A percentile compares a stretch with the other conserved stretches of the same genome.
These are phyloP conservation scores for Delia radicum DNA, from an alignment of 1,140 invertebrate genomes.

Conservation along the genomic window DNA sequence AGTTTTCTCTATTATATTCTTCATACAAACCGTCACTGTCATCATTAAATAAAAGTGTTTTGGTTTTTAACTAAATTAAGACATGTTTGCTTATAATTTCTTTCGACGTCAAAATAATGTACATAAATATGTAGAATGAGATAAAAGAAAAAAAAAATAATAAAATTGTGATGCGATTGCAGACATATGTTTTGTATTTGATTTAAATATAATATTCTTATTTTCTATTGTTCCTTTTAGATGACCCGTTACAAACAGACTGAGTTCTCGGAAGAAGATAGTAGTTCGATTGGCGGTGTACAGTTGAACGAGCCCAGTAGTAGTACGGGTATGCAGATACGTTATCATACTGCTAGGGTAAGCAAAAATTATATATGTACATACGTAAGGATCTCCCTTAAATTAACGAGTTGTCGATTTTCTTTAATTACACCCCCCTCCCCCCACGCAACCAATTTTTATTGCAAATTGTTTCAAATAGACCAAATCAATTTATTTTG, in stretches of 20 bases:
- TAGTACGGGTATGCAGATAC: conserved; percentile 75
- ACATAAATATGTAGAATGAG: background rate
- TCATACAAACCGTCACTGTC: background rate
- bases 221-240: conserved; percentile 53
- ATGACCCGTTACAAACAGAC: conserved; percentile 85
- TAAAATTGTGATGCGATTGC: background rate
- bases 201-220: background rate
- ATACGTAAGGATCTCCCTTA: too few species aligned
- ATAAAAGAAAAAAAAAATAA: background rate
- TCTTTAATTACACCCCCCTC: too few species aligned
- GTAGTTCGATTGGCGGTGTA: conserved; percentile 78
- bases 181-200: background rate
- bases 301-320: conserved; percentile 74
- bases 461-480: too few species aligned
- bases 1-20: background rate
- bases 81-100: conserved; percentile 8
- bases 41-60: background rate
- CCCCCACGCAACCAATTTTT: too few species aligned
- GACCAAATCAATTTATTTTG: too few species aligned
- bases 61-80: background rate
- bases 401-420: too few species aligned
- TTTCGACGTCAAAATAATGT: background rate
- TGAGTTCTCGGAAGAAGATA: conserved; percentile 80
- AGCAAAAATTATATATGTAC: conserved; percentile 46
- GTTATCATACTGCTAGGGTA: conserved; percentile 70